phyloP scores from a whole-genome alignment of 2,113 vertebrate species.

The Carassius carassius region DNA sequence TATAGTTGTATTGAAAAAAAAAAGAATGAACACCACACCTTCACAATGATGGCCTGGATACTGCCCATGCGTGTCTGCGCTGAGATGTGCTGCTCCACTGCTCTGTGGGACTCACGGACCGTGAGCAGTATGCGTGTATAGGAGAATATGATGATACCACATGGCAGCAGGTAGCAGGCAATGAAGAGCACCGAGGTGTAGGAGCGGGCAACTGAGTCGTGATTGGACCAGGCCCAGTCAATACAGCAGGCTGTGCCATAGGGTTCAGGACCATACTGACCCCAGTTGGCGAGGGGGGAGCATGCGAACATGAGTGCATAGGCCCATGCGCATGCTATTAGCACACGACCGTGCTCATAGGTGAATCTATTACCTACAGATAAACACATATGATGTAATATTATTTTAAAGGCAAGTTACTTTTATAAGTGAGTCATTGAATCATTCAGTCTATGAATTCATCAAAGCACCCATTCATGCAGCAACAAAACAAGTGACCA shows the following conservation, averaged over 20 bases:
- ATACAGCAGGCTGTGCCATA: slow-evolving; percentile 72
- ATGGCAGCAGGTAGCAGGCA: slow-evolving; percentile 68
- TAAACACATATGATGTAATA: slow-evolving; percentile 1
- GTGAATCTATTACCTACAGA: slow-evolving; percentile 67
- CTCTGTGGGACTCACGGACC: slow-evolving; percentile 66
- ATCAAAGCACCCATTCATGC: not conserved
- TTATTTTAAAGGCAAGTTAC: not conserved
- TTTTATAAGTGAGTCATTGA: not conserved
- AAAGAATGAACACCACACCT: slow-evolving; percentile 51
- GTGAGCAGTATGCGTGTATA: slow-evolving; percentile 70
- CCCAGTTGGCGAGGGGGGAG: slow-evolving; percentile 67
- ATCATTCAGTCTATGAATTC: not conserved
- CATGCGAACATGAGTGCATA: slow-evolving; percentile 67
- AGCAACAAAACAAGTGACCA: not conserved
- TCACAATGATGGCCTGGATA: slow-evolving; percentile 63
- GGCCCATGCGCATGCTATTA: slow-evolving; percentile 66
- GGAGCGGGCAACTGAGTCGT: slow-evolving; percentile 50
- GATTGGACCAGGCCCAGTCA: slow-evolving; percentile 63
- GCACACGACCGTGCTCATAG: slow-evolving; percentile 58
- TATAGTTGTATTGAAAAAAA: too few relatives aligned
- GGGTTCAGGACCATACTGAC: slow-evolving; percentile 64
- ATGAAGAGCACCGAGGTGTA: slow-evolving; percentile 65
- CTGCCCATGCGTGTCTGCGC: slow-evolving; percentile 58
- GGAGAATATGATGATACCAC: slow-evolving; percentile 64
- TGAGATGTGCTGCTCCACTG: slow-evolving; percentile 62